Evolutionary conservation across 2,888 invertebrate genomes (phyloP), one percentile per base, ranked within the genome.

Genomic region (Drosophila imparisetae): DNA sequence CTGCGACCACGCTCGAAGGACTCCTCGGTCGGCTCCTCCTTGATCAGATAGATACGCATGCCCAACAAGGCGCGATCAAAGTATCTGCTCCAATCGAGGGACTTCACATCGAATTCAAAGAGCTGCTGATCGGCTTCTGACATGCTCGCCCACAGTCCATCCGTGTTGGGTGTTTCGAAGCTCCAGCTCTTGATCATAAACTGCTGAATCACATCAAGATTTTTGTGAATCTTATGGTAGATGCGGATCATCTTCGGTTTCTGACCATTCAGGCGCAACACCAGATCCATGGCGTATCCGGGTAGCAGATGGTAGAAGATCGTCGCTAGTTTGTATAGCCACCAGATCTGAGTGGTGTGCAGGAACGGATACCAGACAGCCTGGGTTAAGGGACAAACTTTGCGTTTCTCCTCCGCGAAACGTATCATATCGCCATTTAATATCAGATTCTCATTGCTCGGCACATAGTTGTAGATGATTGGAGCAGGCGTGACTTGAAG

Each of bases 201-300:
- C 91, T 95, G 96, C 0, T 95, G 93, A 24, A 98, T 90, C 0
- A 96, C 95, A 4, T 95, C 94, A 3, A 96, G 94, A 74, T 97
- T 96, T 91, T 96, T 96, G 92, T 97, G 96, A 55, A 98, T 95
- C 92, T 96, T 97, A 69, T 94, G 94, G 92, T 98, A 98, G 50
- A 96, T 94, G 82, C 95, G 95, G 75, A 96, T 93, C 94, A 98
- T 94, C 1, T 67, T 64, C 4, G 82, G 77, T 45, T 86, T 83
- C 40, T 82, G 58, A 11, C 91, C 91, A 24, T 68, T 66, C 4
- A 91, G 27, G 5, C 80, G 50, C 15, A 91, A 58, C 0, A 53
- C 54, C 4, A 94, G 68, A 86, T 96, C 96, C 58, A 95, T 92
- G 5, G 95, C 77, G 75, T 95, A 94, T 2, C 95, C 96, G 1